Conservation (phyloP, 2,888 invertebrate genomes). For the Nemotelus pantherinus region DNA sequence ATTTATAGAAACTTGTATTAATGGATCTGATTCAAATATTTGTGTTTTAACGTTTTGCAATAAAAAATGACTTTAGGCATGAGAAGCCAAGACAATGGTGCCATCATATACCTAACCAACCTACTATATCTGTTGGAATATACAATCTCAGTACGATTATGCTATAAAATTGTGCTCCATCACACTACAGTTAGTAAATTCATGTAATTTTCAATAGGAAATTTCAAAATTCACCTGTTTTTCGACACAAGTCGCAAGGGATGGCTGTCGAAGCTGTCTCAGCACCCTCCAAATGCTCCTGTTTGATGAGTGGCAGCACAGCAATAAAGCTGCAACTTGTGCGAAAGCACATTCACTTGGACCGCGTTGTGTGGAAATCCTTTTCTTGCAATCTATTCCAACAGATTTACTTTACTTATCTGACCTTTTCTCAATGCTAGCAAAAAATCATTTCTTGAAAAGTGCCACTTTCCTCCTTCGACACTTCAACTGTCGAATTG, state of each 20-base stretch:
- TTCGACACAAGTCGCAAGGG: conserved; percentile 64
- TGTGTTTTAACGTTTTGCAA: too few relatives aligned
- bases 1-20: too few relatives aligned
- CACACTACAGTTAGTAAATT: too few relatives aligned
- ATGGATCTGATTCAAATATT: too few relatives aligned
- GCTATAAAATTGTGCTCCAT: too few relatives aligned
- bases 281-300: conserved; percentile 56
- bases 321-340: conserved; percentile 54
- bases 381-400: not conserved
- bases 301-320: conserved; percentile 62
- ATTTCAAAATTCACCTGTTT: conserved; percentile 61
- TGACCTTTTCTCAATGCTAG: not conserved
- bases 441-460: not conserved
- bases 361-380: conserved; percentile 5
- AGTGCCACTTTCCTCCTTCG: not conserved
- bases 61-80: too few relatives aligned
- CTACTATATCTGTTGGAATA: too few relatives aligned
- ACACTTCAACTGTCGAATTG: not conserved
- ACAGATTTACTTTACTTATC: not conserved
- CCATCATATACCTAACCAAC: too few relatives aligned
- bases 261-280: conserved; percentile 59
- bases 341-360: conserved; percentile 45
- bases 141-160: too few relatives aligned
- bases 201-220: too few relatives aligned
- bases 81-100: too few relatives aligned